Conservation (phyloP, 2,797 vertebrate species). For the Argentina silus region DNA sequence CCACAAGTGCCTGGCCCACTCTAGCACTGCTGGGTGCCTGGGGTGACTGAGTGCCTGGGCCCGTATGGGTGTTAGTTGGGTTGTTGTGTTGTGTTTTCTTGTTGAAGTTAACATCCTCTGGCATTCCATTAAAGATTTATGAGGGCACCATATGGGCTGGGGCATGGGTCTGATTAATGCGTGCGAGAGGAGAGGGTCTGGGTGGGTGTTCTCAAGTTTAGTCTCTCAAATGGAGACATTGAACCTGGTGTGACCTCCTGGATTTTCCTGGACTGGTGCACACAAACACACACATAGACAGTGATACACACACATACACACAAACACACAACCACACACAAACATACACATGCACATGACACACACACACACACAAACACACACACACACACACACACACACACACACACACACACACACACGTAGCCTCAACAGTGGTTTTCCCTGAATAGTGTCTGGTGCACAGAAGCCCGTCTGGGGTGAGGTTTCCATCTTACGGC, state of each 20-base stretch:
- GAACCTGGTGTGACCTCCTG: too few relatives aligned
- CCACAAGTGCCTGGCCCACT: background rate
- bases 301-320: too few relatives aligned
- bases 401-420: background rate
- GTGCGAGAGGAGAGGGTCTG: conserved; percentile 35
- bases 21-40: background rate
- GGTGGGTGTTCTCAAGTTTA: conserved; percentile 22
- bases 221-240: too few relatives aligned
- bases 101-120: conserved; percentile 45
- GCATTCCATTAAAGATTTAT: conserved; percentile 51
- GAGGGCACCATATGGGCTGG: conserved; percentile 45
- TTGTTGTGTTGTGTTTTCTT: conserved; percentile 42
- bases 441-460: conserved; percentile 47
- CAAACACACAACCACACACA: too few relatives aligned
- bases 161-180: conserved; percentile 47
- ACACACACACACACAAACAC: background rate
- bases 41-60: background rate
- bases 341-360: too few relatives aligned
- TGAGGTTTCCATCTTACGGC: conserved; percentile 58
- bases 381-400: conserved; percentile 24
- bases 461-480: conserved; percentile 58
- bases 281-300: too few relatives aligned
- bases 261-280: too few relatives aligned
- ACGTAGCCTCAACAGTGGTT: conserved; percentile 26
- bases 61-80: conserved; percentile 23